phyloP scores from a whole-genome alignment of 2,113 vertebrate species.

The Maccullochella peelii region DNA sequence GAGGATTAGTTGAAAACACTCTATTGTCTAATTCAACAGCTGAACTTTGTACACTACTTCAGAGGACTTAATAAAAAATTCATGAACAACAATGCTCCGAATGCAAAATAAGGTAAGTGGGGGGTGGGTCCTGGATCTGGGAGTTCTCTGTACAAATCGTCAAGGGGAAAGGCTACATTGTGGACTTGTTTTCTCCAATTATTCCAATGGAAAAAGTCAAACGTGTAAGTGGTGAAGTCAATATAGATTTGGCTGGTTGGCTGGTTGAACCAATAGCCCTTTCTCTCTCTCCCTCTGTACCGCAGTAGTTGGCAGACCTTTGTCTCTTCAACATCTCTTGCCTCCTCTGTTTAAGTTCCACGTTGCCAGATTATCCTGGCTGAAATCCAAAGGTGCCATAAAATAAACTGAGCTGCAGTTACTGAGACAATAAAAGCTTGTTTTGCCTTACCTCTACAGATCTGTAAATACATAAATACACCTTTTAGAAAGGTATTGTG shows the following conservation, averaged over 20 bases:
- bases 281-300: constrained; percentile 3
- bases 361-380: constrained; percentile 34
- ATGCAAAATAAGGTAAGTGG: constrained; percentile 59
- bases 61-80: constrained; percentile 67
- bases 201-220: constrained; percentile 51
- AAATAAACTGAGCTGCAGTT: constrained; percentile 53
- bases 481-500: constrained; percentile 8
- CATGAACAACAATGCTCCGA: constrained; percentile 57
- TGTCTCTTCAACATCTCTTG: constrained; percentile 39
- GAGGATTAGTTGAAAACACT: constrained; percentile 63
- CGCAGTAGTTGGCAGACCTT: constrained; percentile 39
- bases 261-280: constrained; percentile 41
- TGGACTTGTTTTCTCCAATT: constrained; percentile 66
- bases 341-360: constrained; percentile 47
- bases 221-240: constrained; percentile 38
- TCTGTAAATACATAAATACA: constrained; percentile 48
- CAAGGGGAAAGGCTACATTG: constrained; percentile 43
- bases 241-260: constrained; percentile 28
- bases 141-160: constrained; percentile 35
- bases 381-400: constrained; percentile 47
- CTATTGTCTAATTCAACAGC: constrained; percentile 55
- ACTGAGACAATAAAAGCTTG: constrained; percentile 47
- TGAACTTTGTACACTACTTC: constrained; percentile 67
- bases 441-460: constrained; percentile 19
- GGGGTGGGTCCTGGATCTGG: constrained; percentile 12